Evolutionary conservation across 2,888 invertebrate genomes (phyloP).

Genomic region (Camponotus fellah): DNA sequence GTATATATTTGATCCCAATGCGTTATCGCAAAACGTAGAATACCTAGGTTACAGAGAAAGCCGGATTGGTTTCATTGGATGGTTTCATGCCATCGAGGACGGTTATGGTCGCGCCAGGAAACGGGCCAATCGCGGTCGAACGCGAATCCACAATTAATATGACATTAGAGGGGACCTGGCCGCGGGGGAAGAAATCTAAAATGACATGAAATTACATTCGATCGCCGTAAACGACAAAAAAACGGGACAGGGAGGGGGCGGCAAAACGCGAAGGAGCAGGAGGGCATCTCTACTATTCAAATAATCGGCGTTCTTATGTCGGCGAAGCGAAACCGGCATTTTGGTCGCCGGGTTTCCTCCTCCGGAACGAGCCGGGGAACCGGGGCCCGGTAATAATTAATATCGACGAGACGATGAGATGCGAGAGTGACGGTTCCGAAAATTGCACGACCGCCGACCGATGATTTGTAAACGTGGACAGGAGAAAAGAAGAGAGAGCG

Average conservation of each 20-base stretch:
- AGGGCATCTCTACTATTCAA: constrained; percentile 63
- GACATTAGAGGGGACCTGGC: constrained; percentile 78
- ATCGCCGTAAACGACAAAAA: constrained; percentile 44
- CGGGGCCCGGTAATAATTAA: constrained; percentile 49
- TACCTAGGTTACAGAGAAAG: background rate
- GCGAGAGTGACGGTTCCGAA: constrained; percentile 30
- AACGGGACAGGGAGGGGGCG: constrained; percentile 31
- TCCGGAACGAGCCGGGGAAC: background rate
- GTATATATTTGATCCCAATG: background rate
- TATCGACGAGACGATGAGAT: constrained; percentile 37
- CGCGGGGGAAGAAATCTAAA: constrained; percentile 71
- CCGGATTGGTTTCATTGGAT: background rate
- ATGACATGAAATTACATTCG: constrained; percentile 76
- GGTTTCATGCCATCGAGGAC: constrained; percentile 34
- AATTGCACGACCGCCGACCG: constrained; percentile 44
- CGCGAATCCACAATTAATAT: constrained; percentile 82
- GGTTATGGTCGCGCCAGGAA: constrained; percentile 66
- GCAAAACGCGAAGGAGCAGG: background rate
- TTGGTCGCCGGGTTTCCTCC: constrained; percentile 56
- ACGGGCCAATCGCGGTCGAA: constrained; percentile 71
- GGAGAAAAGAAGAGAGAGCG: too few species aligned
- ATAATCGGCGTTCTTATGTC: constrained; percentile 62
- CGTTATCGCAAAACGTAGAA: background rate
- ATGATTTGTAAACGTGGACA: constrained; percentile 9
- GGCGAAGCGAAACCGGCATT: constrained; percentile 65